Conservation (phyloP, 2,797 vertebrate species). For the Rhinophrynus dorsalis region DNA sequence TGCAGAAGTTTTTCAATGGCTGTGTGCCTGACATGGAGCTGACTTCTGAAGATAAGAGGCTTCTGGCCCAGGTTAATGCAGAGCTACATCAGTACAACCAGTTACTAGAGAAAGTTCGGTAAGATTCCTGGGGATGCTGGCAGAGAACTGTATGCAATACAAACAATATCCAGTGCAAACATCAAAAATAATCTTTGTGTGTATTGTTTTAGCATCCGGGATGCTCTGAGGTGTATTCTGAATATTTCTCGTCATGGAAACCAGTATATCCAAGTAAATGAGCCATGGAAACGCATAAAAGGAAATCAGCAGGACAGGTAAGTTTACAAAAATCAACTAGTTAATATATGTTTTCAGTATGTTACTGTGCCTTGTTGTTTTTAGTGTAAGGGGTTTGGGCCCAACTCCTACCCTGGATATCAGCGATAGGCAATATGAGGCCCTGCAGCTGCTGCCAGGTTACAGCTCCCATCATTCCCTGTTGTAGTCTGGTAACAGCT, state of each 20-base stretch:
- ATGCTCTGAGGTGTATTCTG: slow-evolving; percentile 87
- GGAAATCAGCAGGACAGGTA: slow-evolving; percentile 80
- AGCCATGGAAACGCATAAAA: slow-evolving; percentile 95
- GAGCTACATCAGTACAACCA: slow-evolving; percentile 87
- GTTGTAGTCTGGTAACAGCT: no score
- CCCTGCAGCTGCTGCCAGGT: no score
- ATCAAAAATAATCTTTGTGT: background rate
- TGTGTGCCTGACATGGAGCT: slow-evolving; percentile 83
- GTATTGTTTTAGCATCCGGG: slow-evolving; percentile 78
- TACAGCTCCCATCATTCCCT: no score
- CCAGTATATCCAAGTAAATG: slow-evolving; percentile 94
- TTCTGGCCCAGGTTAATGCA: slow-evolving; percentile 82
- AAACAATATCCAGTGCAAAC: fast-evolving
- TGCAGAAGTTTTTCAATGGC: slow-evolving; percentile 90
- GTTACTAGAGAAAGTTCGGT: slow-evolving; percentile 91
- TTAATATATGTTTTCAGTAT: no score
- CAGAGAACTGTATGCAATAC: no score
- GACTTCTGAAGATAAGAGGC: slow-evolving; percentile 77
- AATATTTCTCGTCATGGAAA: slow-evolving; percentile 94
- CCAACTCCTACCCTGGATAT: no score
- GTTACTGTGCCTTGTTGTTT: no score
- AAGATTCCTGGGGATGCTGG: slow-evolving; percentile 52
- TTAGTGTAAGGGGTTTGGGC: no score
- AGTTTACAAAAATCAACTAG: no score
- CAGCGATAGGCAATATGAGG: no score